phyloP scores from a whole-genome alignment of 2,888 invertebrate genomes.

The Netelia virgata region DNA sequence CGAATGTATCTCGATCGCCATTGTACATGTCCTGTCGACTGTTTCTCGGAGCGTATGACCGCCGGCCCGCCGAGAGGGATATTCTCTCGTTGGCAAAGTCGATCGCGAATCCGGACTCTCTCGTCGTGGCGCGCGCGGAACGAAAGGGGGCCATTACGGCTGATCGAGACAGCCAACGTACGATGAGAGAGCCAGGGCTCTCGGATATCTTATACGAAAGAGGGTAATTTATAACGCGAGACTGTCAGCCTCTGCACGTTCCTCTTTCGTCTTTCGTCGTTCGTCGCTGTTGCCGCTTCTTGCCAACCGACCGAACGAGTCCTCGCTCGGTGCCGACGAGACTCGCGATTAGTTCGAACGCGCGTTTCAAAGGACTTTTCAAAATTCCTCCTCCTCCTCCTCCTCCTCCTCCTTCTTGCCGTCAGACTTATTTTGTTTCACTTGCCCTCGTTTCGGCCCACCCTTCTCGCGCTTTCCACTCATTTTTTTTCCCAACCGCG shows the following conservation, averaged over 20 bases:
- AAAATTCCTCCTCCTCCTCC: background rate
- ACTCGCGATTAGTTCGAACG: slow-evolving; percentile 65
- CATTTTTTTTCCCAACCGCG: slow-evolving; percentile 34
- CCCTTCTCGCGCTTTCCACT: slow-evolving; percentile 9
- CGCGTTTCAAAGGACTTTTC: slow-evolving; percentile 55
- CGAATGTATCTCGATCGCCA: slow-evolving; percentile 52
- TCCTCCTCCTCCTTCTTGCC: background rate
- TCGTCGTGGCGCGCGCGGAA: slow-evolving; percentile 43
- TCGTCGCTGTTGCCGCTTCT: slow-evolving; percentile 57
- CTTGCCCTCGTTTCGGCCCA: background rate
- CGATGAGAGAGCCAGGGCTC: slow-evolving; percentile 7
- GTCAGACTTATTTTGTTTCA: background rate
- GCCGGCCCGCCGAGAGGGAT: background rate
- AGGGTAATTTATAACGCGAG: slow-evolving; percentile 69
- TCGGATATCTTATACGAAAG: slow-evolving; percentile 59
- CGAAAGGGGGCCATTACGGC: slow-evolving; percentile 69
- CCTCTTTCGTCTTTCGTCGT: slow-evolving; percentile 41
- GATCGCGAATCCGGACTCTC: slow-evolving; percentile 62
- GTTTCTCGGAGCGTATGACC: background rate
- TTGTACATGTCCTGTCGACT: slow-evolving; percentile 48
- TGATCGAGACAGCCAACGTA: slow-evolving; percentile 60
- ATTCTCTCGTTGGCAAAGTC: slow-evolving; percentile 65
- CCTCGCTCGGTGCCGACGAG: slow-evolving; percentile 57
- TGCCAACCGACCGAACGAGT: slow-evolving; percentile 67
- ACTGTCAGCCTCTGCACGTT: slow-evolving; percentile 66